phyloP scores from a whole-genome alignment of 2,888 invertebrate genomes.

The Brachycybe producta region DNA sequence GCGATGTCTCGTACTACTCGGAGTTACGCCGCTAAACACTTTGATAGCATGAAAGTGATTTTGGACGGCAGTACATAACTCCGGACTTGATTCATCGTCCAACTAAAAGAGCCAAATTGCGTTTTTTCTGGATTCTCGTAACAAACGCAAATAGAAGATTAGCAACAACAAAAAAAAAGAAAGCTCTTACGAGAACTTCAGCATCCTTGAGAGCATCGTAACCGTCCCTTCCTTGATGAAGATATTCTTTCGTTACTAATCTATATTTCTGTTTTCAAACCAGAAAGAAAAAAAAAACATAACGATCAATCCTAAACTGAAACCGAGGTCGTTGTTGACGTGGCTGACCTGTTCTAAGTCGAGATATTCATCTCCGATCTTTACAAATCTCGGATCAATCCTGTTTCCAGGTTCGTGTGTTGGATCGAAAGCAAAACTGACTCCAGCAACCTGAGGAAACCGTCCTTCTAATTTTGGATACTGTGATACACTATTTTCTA shows the following conservation, averaged over 20 bases:
- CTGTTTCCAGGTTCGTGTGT: slow-evolving; percentile 52
- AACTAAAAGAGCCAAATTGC: slow-evolving; percentile 42
- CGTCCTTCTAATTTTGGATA: slow-evolving; percentile 78
- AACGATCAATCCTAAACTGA: background rate
- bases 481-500: slow-evolving; percentile 74
- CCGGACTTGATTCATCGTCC: slow-evolving; percentile 72
- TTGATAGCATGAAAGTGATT: slow-evolving; percentile 82
- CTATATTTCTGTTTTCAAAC: slow-evolving; percentile 52
- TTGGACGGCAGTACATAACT: slow-evolving; percentile 67
- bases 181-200: slow-evolving; percentile 50
- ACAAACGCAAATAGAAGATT: background rate
- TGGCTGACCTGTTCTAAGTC: slow-evolving; percentile 38
- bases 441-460: slow-evolving; percentile 66
- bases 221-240: slow-evolving; percentile 70
- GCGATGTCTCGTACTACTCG: slow-evolving; percentile 53
- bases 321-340: too few species aligned
- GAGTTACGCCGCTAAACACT: slow-evolving; percentile 56
- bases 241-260: slow-evolving; percentile 67
- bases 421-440: slow-evolving; percentile 38
- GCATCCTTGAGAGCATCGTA: slow-evolving; percentile 63
- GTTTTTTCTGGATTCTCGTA: background rate
- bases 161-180: background rate
- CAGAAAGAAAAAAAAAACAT: slow-evolving; percentile 4
- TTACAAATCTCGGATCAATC: slow-evolving; percentile 54
- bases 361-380: slow-evolving; percentile 73